Evolutionary conservation across 2,797 vertebrate species (phyloP), one percentile per base, ranked within the genome.

Genomic region (Microchirus variegatus): DNA sequence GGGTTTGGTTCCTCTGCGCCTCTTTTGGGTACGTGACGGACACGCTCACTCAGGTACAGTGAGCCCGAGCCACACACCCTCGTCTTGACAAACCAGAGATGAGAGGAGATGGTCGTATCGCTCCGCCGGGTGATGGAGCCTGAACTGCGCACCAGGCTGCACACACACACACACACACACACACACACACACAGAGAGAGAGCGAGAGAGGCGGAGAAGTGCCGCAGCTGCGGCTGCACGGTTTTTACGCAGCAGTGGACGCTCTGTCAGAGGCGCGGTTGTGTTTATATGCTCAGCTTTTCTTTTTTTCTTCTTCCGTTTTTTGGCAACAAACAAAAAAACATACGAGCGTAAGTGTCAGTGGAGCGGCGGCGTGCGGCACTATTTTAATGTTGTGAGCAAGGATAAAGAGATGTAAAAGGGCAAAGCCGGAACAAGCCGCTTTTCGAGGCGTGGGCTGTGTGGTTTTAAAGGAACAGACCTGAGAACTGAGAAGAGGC

Each of bases 381-480:
- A 92, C 93, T 93, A 93, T 73, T 93, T 93, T 88, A 54, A 82
- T 71, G 68, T 70, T 70, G 60, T 75, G 92, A 60, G 92, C 88
- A 91, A 85, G 90, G 92, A 93, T 91, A 88, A 91, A 82, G 69
- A 87, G 91, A 87, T 86, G 91, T 90, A 88, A 92, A 85, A 83
- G 62, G 92, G 89, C 91, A 86, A 46, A 93, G 92, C 93, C 93
- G 92, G 93, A 93, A 93, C 92, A 87, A 94, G 92, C 92, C 92
- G 93, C 93, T 93, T 94, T 93, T 93, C 85, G 91, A 94, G 93
- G 93, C 92, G 93, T 94, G 89, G 93, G 92, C 91, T 89, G 84
- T 59, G 67, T 80, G 77, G 10, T 87, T 89, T 93, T 93, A 93
- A 94, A 93, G 92, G 81, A 79, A 89, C 90, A 92, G 81, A 67